Conservation (phyloP, 2,113 vertebrate species). For the Aphelocoma coerulescens region DNA sequence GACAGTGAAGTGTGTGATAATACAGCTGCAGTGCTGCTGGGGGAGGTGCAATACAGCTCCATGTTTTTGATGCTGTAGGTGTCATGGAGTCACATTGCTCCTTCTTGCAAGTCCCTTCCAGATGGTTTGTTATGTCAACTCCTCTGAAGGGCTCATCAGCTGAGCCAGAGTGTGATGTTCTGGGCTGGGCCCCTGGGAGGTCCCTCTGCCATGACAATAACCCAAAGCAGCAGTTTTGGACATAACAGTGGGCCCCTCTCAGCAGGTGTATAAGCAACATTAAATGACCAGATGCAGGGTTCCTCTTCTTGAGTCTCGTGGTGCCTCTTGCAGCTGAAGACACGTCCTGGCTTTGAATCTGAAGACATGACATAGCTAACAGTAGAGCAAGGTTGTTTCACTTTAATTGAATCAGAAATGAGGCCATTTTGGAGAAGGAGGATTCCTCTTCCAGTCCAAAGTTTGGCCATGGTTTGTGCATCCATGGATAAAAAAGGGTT, state of each 20-base stretch:
- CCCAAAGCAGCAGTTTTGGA: neutral
- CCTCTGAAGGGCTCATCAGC: neutral
- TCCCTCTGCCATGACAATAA: neutral
- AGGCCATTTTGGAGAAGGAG: fast-evolving
- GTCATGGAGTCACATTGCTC: neutral
- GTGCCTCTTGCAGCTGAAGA: neutral
- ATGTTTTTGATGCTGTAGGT: neutral
- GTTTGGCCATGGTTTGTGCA: neutral
- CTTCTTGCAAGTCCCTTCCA: neutral
- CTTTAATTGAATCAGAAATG: neutral
- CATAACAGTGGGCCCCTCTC: neutral
- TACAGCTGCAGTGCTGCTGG: neutral
- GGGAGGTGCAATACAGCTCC: neutral
- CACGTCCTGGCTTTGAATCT: neutral
- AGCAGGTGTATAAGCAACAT: neutral
- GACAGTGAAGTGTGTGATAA: neutral
- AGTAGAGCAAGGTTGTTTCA: neutral
- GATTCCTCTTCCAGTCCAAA: neutral
- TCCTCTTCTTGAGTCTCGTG: neutral
- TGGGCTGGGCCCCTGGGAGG: neutral
- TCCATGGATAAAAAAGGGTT: neutral
- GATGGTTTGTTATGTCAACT: neutral
- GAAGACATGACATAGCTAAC: neutral
- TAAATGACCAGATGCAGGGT: neutral
- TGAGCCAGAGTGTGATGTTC: neutral